Conservation (phyloP, 2,113 vertebrate species). For the Phyllostomus hastatus region DNA sequence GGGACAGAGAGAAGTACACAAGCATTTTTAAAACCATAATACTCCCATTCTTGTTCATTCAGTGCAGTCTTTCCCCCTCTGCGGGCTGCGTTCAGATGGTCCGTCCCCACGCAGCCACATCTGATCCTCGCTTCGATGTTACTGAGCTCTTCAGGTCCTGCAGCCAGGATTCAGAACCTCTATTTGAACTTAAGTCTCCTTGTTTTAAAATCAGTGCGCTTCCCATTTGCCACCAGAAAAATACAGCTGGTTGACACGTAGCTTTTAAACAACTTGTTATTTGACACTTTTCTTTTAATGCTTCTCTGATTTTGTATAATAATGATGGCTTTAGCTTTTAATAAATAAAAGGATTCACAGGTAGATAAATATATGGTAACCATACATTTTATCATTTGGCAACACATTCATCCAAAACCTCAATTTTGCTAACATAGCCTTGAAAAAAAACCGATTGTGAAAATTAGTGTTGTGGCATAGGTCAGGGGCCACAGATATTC, state of each 20-base stretch:
- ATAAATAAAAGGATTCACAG: neutral
- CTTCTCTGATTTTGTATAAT: constrained; percentile 1
- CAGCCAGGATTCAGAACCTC: neutral
- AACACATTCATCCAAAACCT: neutral
- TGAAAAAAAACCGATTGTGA: neutral
- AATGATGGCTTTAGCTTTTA: neutral
- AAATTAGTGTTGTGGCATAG: neutral
- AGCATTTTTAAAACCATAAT: neutral
- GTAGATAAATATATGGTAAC: neutral
- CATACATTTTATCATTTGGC: neutral
- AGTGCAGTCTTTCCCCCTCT: neutral
- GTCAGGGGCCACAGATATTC: neutral
- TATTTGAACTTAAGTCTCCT: neutral
- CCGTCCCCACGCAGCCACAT: neutral
- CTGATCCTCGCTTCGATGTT: neutral
- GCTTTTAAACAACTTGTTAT: neutral
- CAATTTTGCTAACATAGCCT: neutral
- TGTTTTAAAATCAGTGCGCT: neutral
- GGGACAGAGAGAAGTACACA: neutral
- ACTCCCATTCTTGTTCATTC: neutral
- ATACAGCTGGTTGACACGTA: neutral
- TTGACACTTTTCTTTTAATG: neutral
- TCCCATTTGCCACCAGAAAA: neutral
- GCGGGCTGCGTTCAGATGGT: neutral
- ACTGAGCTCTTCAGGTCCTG: neutral